Percentiles rank a stretch among this genome's conserved stretches.
phyloP scores from a whole-genome alignment of 2,888 invertebrate species.

The Microctonus hyperodae region DNA sequence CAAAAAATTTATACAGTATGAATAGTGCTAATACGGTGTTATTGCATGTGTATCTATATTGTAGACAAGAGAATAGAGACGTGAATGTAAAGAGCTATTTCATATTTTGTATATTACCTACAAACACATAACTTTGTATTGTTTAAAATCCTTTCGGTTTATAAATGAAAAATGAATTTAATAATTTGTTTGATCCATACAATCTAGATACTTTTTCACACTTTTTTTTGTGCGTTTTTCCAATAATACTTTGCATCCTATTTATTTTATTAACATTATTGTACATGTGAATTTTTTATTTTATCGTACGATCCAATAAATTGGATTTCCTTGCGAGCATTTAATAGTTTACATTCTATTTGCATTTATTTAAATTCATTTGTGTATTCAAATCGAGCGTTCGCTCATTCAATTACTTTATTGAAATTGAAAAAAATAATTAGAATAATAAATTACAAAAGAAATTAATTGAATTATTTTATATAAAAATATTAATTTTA shows the following conservation, averaged over 20 bases:
- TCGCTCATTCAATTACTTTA: no score
- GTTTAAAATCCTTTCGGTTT: no score
- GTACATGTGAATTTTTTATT: no score
- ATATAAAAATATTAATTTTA: no score
- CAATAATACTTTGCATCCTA: no score
- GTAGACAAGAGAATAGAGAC: conserved; percentile 35
- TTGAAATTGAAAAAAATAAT: no score
- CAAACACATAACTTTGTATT: background rate
- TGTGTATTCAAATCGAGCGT: background rate
- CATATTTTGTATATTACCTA: conserved; percentile 52
- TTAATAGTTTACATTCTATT: background rate
- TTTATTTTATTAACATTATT: no score
- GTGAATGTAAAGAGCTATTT: conserved; percentile 45
- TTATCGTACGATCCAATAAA: background rate
- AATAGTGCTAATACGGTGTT: conserved; percentile 49
- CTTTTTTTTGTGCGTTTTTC: no score
- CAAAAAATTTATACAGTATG: conserved; percentile 10
- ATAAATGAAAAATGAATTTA: background rate
- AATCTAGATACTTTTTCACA: no score
- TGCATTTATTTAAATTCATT: background rate
- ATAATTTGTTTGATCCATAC: no score
- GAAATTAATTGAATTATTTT: no score
- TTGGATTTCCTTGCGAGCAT: conserved; percentile 12
- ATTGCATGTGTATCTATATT: conserved; percentile 51
- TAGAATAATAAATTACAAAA: no score